Evolutionary conservation across 2,888 invertebrate genomes (phyloP), one percentile per base, ranked within the genome.

Genomic region (Andrena praecox): DNA sequence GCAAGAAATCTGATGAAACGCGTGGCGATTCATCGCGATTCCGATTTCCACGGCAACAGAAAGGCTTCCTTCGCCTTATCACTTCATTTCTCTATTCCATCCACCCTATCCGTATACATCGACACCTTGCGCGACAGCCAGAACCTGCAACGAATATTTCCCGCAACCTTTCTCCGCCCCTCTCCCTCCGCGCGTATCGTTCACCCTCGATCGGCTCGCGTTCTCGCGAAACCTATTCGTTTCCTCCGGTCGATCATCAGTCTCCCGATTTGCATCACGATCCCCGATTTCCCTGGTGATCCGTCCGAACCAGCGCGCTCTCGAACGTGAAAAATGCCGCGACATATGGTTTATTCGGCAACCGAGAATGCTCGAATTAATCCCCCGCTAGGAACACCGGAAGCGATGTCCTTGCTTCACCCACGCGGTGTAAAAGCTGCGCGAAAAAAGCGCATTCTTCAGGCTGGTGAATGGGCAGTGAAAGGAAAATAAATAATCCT

Each of bases 311-410:
- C 24, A 24, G 70, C 33, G 7, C 31, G 48, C 35, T 54, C 12
- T 7, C 16, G 12, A 24, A 10, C 24, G 80, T 80, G 80, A 80
- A 80, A 80, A 78, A 80, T 80, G 54, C 50, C 20, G 8, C 20
- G 54, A 50, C 27, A 69, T 29, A 16, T 52, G 35, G 67, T 80
- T 80, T 80, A 80, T 80, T 67, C 71, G 78, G 16, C 80, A 62
- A 67, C 52, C 66, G 78, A 80, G 80, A 71, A 80, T 78, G 78
- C 78, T 67, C 78, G 78, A 72, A 79, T 80, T 80, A 80, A 78
- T 80, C 79, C 72, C 24, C 72, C 24, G 56, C 50, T 29, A 31
- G 35, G 12, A 31, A 50, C 3, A 35, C 20, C 24, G 2, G 24
- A 56, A 42, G 48, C 20, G n/a, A 54, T n/a, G 35, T 35, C 12